Evolutionary conservation across 2,797 vertebrate genomes (phyloP), one percentile per base, ranked within the genome.

Genomic region (Galagoides demidoff): DNA sequence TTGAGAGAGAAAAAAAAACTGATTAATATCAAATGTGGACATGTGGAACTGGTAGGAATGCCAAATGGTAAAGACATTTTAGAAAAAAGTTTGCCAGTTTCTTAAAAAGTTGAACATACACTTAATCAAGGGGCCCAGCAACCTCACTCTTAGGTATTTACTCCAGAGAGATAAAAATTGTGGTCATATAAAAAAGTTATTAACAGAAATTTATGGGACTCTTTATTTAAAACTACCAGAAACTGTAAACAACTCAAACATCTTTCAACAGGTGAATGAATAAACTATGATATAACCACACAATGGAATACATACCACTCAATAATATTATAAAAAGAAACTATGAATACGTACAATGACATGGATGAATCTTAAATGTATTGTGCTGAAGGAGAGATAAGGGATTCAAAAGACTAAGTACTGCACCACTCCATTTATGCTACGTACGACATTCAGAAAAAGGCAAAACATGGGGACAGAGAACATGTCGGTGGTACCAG

Each of bases 291-390:
- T 25, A 4, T 3, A 63, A 66, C 22, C 55, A 27, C 25, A 83
- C 9, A 1, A 4, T 34, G 78, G 79, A 85, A 82, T 82, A 79
- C 11, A 82, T 85, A 76, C 13, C 31, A 79, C 3, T 37, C 63
- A 91, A 70, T n/a, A 89, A 83, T 16, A 63, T n/a, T 85, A 83
- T 16, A 55, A 88, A 90, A 85, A 95, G 59, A 37, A 83, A 71
- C 23, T n/a, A 34, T 25, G 8, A 31, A 77, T 13, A 57, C 17
- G 34, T 16, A 20, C 13, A 39, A 34, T 12, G 37, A 39, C 27
- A 83, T 16, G 13, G 34, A 59, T 31, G 64, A 70, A 57, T 64
- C 59, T 55, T 61, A 85, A 88, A 71, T 13, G 43, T 2, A 29
- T 0, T n/a, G 25, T 13, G 31, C 34, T 92, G 73, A 85, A 90